phyloP scores from a whole-genome alignment of 2,888 invertebrate species.

The Phanerotoma sp. region DNA sequence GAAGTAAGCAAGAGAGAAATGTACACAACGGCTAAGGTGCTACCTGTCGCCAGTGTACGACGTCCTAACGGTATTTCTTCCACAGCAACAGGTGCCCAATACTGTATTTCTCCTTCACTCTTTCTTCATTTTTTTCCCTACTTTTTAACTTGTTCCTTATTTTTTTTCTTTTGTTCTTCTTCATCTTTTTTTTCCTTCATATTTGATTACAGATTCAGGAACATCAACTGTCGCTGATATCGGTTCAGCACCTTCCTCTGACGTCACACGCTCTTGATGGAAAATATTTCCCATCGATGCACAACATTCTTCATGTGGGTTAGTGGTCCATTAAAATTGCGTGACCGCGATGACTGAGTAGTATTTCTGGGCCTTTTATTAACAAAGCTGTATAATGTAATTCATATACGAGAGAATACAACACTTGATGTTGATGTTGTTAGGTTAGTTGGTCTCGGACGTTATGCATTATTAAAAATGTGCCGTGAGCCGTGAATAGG shows the following conservation, averaged over 20 bases:
- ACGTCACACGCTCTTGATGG: not conserved
- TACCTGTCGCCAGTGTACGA: conserved; percentile 47
- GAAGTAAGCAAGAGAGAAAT: not conserved
- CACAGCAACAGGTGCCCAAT: conserved; percentile 53
- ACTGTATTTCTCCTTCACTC: conserved; percentile 34
- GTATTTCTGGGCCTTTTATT: conserved; percentile 15
- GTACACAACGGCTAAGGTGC: conserved; percentile 26
- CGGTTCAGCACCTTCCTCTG: not conserved
- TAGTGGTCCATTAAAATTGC: conserved; percentile 40
- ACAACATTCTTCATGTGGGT: conserved; percentile 42
- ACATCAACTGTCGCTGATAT: not conserved
- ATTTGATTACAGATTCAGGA: not conserved
- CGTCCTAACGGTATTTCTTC: conserved; percentile 53
- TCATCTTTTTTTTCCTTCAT: not conserved
- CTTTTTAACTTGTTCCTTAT: conserved; percentile 9
- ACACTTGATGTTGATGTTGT: not conserved
- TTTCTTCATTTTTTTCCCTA: conserved; percentile 14
- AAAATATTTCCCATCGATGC: not conserved
- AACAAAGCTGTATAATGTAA: conserved; percentile 2
- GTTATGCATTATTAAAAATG: conserved; percentile 20
- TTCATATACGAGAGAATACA: conserved; percentile 13
- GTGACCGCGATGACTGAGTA: conserved; percentile 24
- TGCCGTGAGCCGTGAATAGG: conserved; percentile 5
- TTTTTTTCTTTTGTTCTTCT: conserved; percentile 2
- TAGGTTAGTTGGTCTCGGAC: conserved; percentile 19